phyloP scores from a whole-genome alignment of 1,140 invertebrate species.

The Drosophila repleta region DNA sequence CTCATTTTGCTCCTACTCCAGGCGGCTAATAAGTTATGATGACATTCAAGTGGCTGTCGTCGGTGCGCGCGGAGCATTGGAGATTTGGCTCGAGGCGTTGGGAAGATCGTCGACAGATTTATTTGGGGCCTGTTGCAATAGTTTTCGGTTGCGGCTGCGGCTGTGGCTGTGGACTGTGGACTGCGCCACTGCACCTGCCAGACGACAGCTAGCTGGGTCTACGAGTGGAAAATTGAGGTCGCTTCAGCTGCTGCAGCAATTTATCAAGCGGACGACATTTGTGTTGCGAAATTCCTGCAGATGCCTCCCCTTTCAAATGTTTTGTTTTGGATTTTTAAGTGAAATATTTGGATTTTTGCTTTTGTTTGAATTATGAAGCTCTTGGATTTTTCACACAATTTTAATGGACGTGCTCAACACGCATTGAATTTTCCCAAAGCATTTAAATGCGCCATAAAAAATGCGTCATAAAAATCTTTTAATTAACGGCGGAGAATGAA shows the following conservation, averaged over 20 bases:
- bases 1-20: conserved; percentile 56
- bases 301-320: neutral
- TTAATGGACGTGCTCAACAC: neutral
- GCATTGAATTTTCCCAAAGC: conserved; percentile 8
- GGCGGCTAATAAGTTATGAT: conserved; percentile 66
- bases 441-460: conserved; percentile 51
- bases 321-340: conserved; percentile 31
- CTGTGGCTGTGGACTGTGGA: conserved; percentile 8
- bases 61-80: conserved; percentile 18
- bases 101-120: conserved; percentile 53
- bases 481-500: neutral
- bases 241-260: conserved; percentile 50
- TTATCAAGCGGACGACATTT: conserved; percentile 57
- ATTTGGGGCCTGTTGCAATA: conserved; percentile 70
- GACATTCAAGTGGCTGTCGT: conserved; percentile 74
- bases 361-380: conserved; percentile 14
- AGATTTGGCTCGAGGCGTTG: conserved; percentile 7
- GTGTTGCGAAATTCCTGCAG: conserved; percentile 62
- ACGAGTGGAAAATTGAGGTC: conserved; percentile 52
- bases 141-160: conserved; percentile 34
- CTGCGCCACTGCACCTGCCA: conserved; percentile 62
- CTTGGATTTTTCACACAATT: conserved; percentile 14
- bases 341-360: conserved; percentile 11
- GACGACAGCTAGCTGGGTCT: conserved; percentile 12
- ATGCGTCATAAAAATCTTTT: conserved; percentile 46